Conservation (phyloP, 2,888 invertebrate genomes). For the Macaria notata region DNA sequence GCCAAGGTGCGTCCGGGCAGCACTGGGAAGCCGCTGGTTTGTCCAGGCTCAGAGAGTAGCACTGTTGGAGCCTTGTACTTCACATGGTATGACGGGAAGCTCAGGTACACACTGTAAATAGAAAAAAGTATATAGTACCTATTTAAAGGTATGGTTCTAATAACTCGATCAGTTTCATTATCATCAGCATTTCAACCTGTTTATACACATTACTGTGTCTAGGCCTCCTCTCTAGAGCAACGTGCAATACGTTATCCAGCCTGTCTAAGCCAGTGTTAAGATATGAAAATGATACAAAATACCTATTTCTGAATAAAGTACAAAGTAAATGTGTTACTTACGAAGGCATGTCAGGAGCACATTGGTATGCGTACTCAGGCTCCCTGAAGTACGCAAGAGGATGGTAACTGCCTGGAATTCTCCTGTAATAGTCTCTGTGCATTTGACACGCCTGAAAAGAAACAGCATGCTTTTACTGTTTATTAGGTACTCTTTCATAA, state of each 20-base stretch:
- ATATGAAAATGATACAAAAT: too few species aligned
- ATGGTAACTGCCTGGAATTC: constrained; percentile 77
- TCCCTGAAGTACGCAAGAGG: constrained; percentile 78
- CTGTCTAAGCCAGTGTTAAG: too few species aligned
- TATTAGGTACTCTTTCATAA: too few species aligned
- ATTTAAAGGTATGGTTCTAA: neutral
- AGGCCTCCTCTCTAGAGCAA: too few species aligned
- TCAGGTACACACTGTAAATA: constrained; percentile 70
- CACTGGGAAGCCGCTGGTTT: constrained; percentile 62
- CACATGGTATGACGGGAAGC: constrained; percentile 75
- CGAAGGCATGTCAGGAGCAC: constrained; percentile 74
- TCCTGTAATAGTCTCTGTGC: constrained; percentile 83
- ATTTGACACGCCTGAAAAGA: constrained; percentile 72
- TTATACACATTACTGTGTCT: too few species aligned
- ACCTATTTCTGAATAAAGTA: too few species aligned
- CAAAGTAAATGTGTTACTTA: constrained; percentile 34
- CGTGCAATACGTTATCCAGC: too few species aligned
- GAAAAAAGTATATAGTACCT: neutral
- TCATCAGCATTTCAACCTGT: too few species aligned
- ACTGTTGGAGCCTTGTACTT: constrained; percentile 79
- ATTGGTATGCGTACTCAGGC: constrained; percentile 71
- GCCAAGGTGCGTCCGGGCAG: constrained; percentile 77
- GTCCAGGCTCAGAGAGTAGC: constrained; percentile 65
- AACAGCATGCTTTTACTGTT: neutral
- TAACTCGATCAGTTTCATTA: too few species aligned